A percentile compares a stretch with the other conserved stretches of the same genome.
phyloP scores from a whole-genome alignment of 2,797 vertebrate genomes.

The Parambassis ranga region DNA sequence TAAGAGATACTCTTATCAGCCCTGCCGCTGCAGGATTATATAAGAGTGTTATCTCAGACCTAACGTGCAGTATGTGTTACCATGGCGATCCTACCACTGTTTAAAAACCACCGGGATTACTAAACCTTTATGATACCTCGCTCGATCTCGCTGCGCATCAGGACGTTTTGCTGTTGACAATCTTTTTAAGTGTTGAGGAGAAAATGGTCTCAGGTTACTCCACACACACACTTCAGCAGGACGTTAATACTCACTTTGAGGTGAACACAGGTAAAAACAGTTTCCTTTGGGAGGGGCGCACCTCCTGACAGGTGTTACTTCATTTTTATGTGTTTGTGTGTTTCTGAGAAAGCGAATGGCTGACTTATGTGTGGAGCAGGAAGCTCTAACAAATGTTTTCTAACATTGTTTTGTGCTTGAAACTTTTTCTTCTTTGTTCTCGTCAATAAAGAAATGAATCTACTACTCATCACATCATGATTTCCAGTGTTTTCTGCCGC shows the following conservation, averaged over 20 bases:
- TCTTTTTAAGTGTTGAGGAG: slow-evolving; percentile 59
- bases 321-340: slow-evolving; percentile 19
- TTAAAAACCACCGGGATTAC: too few relatives aligned
- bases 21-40: too few relatives aligned
- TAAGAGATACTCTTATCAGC: too few relatives aligned
- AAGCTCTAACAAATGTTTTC: slow-evolving; percentile 6
- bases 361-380: slow-evolving; percentile 7
- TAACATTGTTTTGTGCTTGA: slow-evolving; percentile 50
- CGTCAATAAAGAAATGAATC: slow-evolving; percentile 52
- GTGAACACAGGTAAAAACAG: slow-evolving; percentile 26
- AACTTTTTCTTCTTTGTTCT: slow-evolving; percentile 23
- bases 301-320: slow-evolving; percentile 16
- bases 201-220: slow-evolving; percentile 49
- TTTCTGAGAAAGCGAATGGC: slow-evolving; percentile 12
- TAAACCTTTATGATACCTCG: too few relatives aligned
- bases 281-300: slow-evolving; percentile 14
- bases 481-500: too few relatives aligned
- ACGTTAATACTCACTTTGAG: neutral
- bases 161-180: slow-evolving; percentile 67
- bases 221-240: slow-evolving; percentile 15
- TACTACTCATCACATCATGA: slow-evolving; percentile 2
- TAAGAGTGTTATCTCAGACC: too few relatives aligned
- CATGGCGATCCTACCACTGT: too few relatives aligned
- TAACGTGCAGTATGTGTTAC: too few relatives aligned
- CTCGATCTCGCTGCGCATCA: too few relatives aligned